These are phyloP conservation scores for Alloplasta piceator DNA, from an alignment of 2,888 invertebrate genomes.

Conservation along the genomic window DNA sequence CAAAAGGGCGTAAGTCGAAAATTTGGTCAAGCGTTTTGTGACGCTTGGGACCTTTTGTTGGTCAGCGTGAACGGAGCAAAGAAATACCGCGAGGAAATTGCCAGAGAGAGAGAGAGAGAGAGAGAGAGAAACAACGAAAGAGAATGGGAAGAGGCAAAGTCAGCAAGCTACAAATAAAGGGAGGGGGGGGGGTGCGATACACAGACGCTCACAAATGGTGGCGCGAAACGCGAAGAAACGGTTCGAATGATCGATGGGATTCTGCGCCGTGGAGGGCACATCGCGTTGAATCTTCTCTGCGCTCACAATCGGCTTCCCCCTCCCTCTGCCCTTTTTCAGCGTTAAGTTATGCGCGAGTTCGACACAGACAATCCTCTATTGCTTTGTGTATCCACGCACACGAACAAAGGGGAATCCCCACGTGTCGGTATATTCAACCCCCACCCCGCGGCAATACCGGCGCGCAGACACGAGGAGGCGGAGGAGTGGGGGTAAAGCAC, in stretches of 20 bases:
- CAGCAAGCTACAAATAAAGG: slow-evolving; percentile 60
- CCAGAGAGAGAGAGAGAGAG: slow-evolving; percentile 68
- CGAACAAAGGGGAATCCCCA: slow-evolving; percentile 57
- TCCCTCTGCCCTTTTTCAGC: slow-evolving; percentile 61
- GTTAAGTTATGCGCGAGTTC: slow-evolving; percentile 38
- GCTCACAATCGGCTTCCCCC: slow-evolving; percentile 79
- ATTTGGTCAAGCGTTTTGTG: not conserved
- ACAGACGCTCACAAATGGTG: slow-evolving; percentile 76
- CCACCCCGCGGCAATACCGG: slow-evolving; percentile 46
- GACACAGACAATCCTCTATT: slow-evolving; percentile 59
- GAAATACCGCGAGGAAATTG: slow-evolving; percentile 58
- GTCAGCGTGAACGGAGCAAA: not conserved
- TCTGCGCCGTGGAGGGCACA: slow-evolving; percentile 81
- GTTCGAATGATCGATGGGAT: slow-evolving; percentile 83
- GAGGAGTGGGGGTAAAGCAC: slow-evolving; percentile 72
- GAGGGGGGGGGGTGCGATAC: slow-evolving; percentile 68
- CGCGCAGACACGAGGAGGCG: slow-evolving; percentile 53
- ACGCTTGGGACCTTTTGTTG: slow-evolving; percentile 28
- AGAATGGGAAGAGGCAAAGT: slow-evolving; percentile 63
- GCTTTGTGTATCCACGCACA: slow-evolving; percentile 32
- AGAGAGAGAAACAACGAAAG: slow-evolving; percentile 66
- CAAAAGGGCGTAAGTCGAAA: slow-evolving; percentile 27
- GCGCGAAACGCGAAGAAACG: slow-evolving; percentile 81
- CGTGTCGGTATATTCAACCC: slow-evolving; percentile 53
- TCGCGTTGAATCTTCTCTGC: slow-evolving; percentile 70